phyloP scores from a whole-genome alignment of 37 sponge, comb jelly and placozoan genomes.

The Petrosia ficiformis region DNA sequence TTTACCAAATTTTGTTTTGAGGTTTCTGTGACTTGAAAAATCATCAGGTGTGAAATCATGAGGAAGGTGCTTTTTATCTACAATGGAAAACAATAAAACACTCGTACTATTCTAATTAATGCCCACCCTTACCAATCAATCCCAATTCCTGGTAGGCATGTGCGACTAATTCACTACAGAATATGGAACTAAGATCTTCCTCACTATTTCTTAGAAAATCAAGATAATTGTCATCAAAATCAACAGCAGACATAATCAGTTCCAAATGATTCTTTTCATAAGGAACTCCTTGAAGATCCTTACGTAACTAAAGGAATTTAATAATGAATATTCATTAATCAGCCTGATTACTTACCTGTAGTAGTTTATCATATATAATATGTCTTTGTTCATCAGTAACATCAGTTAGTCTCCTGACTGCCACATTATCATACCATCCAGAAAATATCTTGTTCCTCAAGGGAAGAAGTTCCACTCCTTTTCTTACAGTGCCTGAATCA shows the following conservation, averaged over 20 bases:
- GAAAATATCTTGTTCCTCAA: background rate
- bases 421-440: background rate
- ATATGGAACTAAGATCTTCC: constrained; percentile 8
- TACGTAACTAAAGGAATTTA: background rate
- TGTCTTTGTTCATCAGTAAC: background rate
- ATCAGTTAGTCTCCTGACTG: background rate
- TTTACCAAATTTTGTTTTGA: constrained; percentile 5
- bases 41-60: constrained; percentile 76
- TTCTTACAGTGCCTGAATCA: background rate
- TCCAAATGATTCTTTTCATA: constrained; percentile 8
- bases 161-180: constrained; percentile 38
- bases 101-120: background rate
- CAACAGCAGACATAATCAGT: constrained; percentile 4
- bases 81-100: background rate
- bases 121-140: background rate
- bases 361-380: background rate
- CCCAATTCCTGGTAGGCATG: constrained; percentile 17
- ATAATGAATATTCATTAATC: background rate
- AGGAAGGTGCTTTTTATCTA: constrained; percentile 30
- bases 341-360: background rate
- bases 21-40: constrained; percentile 49
- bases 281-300: background rate
- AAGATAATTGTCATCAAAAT: constrained; percentile 3
- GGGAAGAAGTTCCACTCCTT: background rate
- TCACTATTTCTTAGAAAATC: constrained; percentile 1